Conservation (phyloP, 2,113 vertebrate genomes). For the Morone chrysops region DNA sequence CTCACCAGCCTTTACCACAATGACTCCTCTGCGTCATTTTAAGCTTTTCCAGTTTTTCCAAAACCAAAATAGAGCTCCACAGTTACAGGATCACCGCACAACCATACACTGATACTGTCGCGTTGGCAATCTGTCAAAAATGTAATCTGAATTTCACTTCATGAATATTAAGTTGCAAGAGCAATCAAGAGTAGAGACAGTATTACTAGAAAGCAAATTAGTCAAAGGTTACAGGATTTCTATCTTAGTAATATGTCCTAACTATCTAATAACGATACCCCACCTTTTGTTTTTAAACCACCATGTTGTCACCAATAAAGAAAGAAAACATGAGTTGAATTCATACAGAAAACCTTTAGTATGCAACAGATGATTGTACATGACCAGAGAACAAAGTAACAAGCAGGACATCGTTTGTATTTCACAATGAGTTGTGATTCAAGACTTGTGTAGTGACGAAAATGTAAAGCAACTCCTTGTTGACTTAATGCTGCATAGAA, state of each 20-base stretch:
- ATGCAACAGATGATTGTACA: conserved; percentile 4
- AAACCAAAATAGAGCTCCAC: not conserved
- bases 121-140: not conserved
- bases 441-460: conserved; percentile 58
- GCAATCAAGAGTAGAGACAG: no score
- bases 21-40: conserved; percentile 56
- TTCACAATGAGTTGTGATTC: conserved; percentile 29
- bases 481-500: conserved; percentile 16
- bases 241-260: not conserved
- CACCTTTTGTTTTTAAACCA: not conserved
- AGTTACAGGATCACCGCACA: not conserved
- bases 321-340: not conserved
- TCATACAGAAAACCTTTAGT: conserved; percentile 28
- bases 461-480: not conserved
- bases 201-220: not conserved
- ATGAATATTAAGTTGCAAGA: not conserved
- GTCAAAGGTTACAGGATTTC: not conserved
- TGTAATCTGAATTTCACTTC: not conserved
- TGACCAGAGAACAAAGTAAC: not conserved
- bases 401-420: not conserved
- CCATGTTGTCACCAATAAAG: not conserved
- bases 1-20: conserved; percentile 24
- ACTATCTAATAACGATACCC: not conserved
- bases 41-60: conserved; percentile 67
- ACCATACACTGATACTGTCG: not conserved